phyloP scores from a whole-genome alignment of 2,797 vertebrate species.

The Pyrrhura leucotis region DNA sequence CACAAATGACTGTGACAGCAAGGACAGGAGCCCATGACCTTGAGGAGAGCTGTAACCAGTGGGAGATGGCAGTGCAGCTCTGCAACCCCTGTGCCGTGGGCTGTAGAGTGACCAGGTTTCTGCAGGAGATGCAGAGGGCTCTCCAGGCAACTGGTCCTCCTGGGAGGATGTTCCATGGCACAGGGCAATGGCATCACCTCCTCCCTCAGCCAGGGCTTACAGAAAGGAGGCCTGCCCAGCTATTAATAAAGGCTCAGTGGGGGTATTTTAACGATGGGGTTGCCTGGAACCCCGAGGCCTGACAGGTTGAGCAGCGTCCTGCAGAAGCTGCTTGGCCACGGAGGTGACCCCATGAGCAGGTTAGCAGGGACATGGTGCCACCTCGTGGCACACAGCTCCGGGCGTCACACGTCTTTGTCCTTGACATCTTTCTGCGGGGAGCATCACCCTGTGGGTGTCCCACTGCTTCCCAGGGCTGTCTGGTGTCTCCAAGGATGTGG shows the following conservation, averaged over 20 bases:
- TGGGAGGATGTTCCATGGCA: neutral
- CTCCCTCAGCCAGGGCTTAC: neutral
- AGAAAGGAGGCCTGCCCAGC: neutral
- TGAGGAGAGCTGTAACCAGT: neutral
- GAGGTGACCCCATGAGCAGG: neutral
- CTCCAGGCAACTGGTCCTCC: neutral
- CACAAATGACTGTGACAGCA: neutral
- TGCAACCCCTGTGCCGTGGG: neutral
- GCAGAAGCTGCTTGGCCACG: neutral
- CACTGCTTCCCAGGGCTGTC: neutral
- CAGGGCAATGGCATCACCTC: neutral
- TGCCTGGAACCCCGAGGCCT: neutral
- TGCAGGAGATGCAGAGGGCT: neutral
- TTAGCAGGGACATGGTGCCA: constrained; percentile 71
- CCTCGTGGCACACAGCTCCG: constrained; percentile 55
- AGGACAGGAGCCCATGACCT: neutral
- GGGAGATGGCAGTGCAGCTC: neutral
- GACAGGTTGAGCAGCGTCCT: neutral
- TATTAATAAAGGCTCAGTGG: neutral
- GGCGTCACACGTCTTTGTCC: neutral
- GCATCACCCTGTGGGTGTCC: neutral
- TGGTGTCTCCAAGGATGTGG: rapidly evolving
- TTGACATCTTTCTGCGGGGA: neutral
- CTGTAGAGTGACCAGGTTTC: neutral
- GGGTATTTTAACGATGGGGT: neutral